Base-by-base conservation (phyloP, 1,140 invertebrate species). In the Papilio glaucus region DNA sequence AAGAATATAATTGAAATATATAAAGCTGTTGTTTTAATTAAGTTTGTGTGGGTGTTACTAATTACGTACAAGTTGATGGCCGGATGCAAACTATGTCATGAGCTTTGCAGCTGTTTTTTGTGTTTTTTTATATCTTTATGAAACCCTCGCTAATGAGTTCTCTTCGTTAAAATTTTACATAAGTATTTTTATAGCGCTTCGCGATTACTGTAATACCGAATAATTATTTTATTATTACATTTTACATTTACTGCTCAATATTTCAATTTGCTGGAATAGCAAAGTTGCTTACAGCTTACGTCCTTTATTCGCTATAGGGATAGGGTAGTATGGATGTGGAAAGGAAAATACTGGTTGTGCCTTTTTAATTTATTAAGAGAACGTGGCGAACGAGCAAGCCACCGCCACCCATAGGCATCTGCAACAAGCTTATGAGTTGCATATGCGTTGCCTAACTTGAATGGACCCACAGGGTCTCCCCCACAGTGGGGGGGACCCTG, bases 91-190 rank as follows among this genome's bases (percentile, higher is more conserved):
- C 67, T 69, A 49, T 69, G 67, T 69, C 42, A 69, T 69, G 42
- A 75, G 76, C 65, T 73, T 75, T 71, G 45, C 75, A 72, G 62
- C 71, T 72, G 26, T 49, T 45, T 79, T 77, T 79, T 73, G 68
- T 74, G 15, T 65, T 41, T 39, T 69, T 69, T 69, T 49, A 68
- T 49, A 26, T 45, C 65, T 68, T 45, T 13, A 53, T 69, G 53
- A 53, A 69, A 69, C 42, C 53, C 67, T 53, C 67, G 26, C 67
- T 69, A 69, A 69, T 69, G 67, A 69, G 67, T 69, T 69, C 42
- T 69, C 41, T 69, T 29, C 18, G 67, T 49, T 29, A 69, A 49
- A 49, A 53, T 68, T 57, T 69, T 69, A 49, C 41, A 45, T 37
- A 67, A 67, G 63, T 67, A 41, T 67, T 67, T 67, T 45, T 65